phyloP scores from a whole-genome alignment of 2,113 vertebrate species.

The Tychaedon coryphoeus region DNA sequence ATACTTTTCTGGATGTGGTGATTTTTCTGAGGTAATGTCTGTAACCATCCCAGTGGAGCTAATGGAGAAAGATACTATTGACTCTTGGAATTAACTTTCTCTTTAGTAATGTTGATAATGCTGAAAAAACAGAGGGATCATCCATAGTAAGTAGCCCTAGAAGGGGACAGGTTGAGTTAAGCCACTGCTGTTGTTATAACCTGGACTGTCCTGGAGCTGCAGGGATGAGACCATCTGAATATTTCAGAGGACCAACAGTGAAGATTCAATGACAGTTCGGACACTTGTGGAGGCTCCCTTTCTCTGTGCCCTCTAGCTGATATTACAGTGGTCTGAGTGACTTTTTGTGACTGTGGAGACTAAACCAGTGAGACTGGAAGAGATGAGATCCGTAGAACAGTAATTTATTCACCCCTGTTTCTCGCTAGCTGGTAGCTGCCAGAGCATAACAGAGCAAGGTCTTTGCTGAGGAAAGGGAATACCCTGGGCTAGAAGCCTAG shows the following conservation, averaged over 20 bases:
- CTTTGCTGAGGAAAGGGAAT: neutral
- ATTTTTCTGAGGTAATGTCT: constrained; percentile 13
- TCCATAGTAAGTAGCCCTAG: neutral
- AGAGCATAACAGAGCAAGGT: neutral
- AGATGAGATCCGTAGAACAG: neutral
- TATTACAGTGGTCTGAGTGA: neutral
- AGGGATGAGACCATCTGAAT: neutral
- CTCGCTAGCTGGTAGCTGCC: neutral
- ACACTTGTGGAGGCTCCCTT: neutral
- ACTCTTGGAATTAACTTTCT: neutral
- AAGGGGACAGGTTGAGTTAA: neutral
- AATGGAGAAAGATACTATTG: neutral
- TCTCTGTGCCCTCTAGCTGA: neutral
- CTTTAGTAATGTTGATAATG: neutral
- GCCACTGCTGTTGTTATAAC: neutral
- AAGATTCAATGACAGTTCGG: neutral
- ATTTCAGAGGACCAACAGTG: neutral
- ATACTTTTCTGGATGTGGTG: neutral
- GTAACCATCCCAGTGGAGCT: neutral
- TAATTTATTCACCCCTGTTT: neutral
- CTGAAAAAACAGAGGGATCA: neutral
- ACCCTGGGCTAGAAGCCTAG: neutral
- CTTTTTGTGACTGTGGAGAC: neutral
- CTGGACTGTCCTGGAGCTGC: neutral
- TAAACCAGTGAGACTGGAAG: neutral